Percentiles rank a stretch among this genome's conserved stretches.
These are phyloP conservation scores for Parauchenoglanis ngamensis DNA, from an alignment of 2,797 vertebrate species.

Conservation along the genomic window DNA sequence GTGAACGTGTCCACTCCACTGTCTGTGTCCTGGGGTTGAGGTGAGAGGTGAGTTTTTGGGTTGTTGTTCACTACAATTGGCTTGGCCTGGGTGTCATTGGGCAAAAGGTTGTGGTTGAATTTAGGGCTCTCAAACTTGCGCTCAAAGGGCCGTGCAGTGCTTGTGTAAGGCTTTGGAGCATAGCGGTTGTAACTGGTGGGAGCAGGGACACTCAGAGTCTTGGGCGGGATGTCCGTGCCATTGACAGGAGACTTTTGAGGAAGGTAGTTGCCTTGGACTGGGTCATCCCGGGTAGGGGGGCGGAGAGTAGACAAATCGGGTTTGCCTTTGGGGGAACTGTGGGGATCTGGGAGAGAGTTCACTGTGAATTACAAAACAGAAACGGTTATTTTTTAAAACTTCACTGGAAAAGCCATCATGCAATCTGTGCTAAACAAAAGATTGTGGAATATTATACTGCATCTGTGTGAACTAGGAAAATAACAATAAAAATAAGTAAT, in stretches of 20 bases:
- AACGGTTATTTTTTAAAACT: neutral
- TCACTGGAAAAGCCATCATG: neutral
- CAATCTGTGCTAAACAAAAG: neutral
- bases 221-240: conserved; percentile 80
- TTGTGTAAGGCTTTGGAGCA: conserved; percentile 86
- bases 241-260: conserved; percentile 85
- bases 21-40: conserved; percentile 86
- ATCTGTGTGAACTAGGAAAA: neutral
- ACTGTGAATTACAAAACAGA: conserved; percentile 66
- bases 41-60: conserved; percentile 83
- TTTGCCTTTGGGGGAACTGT: conserved; percentile 80
- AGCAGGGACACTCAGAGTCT: conserved; percentile 68
- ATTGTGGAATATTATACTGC: neutral
- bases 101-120: conserved; percentile 97
- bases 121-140: conserved; percentile 99
- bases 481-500: neutral
- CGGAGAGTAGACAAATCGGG: conserved; percentile 84
- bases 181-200: conserved; percentile 84
- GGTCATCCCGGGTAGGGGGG: conserved; percentile 83
- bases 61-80: conserved; percentile 65
- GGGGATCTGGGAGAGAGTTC: conserved; percentile 80
- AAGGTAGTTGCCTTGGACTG: conserved; percentile 80
- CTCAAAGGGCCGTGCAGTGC: conserved; percentile 86
- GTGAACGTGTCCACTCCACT: conserved; percentile 90
- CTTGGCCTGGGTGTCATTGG: conserved; percentile 83